A percentile compares a stretch with the other conserved stretches of the same genome.
Conservation (phyloP, 2,888 invertebrate species). For the Ectemnius continuus region DNA sequence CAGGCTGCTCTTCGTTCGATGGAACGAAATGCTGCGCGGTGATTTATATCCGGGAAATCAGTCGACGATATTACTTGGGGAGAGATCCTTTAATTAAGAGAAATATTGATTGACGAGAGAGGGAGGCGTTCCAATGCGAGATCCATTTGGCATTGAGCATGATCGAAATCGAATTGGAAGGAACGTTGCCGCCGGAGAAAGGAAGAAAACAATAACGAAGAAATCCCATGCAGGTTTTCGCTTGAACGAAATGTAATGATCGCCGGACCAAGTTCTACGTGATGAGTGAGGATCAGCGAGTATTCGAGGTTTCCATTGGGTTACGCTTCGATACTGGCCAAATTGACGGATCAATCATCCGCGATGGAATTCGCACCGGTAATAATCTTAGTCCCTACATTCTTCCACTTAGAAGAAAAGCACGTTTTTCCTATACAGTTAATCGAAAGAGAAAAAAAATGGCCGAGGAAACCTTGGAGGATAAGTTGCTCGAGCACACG, state of each 20-base stretch:
- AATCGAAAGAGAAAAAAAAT: too few species aligned
- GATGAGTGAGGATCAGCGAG: constrained; percentile 26
- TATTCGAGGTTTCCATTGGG: constrained; percentile 43
- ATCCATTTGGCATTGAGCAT: too few species aligned
- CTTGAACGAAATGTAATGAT: constrained; percentile 16
- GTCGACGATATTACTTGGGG: too few species aligned
- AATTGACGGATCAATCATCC: too few species aligned
- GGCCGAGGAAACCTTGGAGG: too few species aligned
- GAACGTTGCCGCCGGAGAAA: neutral
- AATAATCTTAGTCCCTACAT: neutral
- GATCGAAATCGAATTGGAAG: neutral
- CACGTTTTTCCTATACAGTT: neutral
- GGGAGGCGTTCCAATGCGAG: too few species aligned
- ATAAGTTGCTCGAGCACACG: neutral
- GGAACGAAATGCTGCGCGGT: too few species aligned
- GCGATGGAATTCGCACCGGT: neutral
- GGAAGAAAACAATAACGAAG: constrained; percentile 25
- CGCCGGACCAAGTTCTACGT: constrained; percentile 17
- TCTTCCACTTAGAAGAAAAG: neutral
- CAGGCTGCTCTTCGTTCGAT: too few species aligned
- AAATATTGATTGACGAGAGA: too few species aligned
- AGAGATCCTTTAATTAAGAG: too few species aligned
- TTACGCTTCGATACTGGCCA: constrained; percentile 13
- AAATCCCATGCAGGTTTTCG: constrained; percentile 17
- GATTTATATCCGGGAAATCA: too few species aligned